These are phyloP conservation scores for Eulithis prunata DNA, from an alignment of 2,888 invertebrate species.

Conservation along the genomic window DNA sequence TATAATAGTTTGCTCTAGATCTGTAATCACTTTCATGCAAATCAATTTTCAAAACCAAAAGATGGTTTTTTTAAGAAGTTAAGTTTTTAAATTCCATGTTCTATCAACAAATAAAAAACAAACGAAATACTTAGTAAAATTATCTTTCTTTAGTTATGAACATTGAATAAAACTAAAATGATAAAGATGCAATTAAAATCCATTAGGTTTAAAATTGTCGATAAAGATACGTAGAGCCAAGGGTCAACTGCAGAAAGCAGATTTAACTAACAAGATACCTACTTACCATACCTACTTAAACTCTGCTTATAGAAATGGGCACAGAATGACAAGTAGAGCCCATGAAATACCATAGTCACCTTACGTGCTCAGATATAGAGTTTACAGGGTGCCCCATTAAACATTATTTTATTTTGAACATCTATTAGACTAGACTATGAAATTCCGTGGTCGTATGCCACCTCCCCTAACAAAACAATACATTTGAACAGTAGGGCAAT, in stretches of 20 bases:
- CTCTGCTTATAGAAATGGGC: conserved; percentile 9
- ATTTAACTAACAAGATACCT: conserved; percentile 9
- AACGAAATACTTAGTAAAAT: no score
- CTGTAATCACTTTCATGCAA: background rate
- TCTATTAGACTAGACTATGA: no score
- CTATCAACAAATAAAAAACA: no score
- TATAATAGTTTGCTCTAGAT: conserved; percentile 10
- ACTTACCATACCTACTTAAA: conserved; percentile 6
- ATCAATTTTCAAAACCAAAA: background rate
- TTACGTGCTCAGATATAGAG: conserved; percentile 9
- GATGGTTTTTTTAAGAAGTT: no score
- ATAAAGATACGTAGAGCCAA: conserved; percentile 10
- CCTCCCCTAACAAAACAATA: no score
- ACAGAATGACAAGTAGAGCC: conserved; percentile 16
- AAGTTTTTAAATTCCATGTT: no score
- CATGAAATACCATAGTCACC: conserved; percentile 19
- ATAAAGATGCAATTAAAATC: background rate
- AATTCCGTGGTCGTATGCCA: no score
- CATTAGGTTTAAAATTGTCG: background rate
- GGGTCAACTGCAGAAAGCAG: conserved; percentile 17
- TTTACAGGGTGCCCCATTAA: background rate
- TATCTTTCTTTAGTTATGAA: background rate
- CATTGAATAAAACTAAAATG: background rate
- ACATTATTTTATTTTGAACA: background rate
- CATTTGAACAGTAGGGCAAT: no score